These are phyloP conservation scores for Prunella himalayana DNA, from an alignment of 2,113 vertebrate species.

Conservation along the genomic window DNA sequence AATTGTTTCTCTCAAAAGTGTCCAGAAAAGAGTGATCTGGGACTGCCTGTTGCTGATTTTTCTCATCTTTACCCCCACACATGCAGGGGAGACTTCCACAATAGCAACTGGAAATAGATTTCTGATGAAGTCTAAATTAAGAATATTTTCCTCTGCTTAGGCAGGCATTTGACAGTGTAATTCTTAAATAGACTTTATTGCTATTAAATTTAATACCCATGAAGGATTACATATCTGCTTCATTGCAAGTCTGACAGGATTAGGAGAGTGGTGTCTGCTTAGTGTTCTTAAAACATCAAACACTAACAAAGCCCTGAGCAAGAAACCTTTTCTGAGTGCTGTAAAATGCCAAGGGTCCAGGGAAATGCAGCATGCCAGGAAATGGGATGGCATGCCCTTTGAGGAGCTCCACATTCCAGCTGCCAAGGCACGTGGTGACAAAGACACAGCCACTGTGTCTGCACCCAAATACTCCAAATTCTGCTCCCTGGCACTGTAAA, in stretches of 20 bases:
- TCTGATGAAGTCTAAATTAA: neutral
- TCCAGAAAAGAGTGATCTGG: neutral
- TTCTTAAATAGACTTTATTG: conserved; percentile 11
- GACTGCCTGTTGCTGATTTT: neutral
- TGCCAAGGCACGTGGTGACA: neutral
- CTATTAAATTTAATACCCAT: conserved; percentile 2
- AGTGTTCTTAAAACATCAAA: conserved; percentile 25
- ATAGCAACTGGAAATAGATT: neutral
- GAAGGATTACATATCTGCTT: conserved; percentile 54
- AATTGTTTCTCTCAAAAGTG: neutral
- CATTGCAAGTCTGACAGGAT: conserved; percentile 33
- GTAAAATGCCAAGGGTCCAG: neutral
- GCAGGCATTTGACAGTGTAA: conserved; percentile 12
- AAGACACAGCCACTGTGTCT: neutral
- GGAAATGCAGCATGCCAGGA: neutral
- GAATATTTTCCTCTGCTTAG: conserved; percentile 10
- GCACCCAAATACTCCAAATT: neutral
- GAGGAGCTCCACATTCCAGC: neutral
- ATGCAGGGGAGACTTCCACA: neutral
- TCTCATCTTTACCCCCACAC: neutral
- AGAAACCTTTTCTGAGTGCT: neutral
- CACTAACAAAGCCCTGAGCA: neutral
- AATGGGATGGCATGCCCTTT: neutral
- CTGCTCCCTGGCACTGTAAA: neutral
- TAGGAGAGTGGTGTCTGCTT: conserved; percentile 14